Conservation (phyloP, 2,888 invertebrate species). For the Drosophila nigricruria region DNA sequence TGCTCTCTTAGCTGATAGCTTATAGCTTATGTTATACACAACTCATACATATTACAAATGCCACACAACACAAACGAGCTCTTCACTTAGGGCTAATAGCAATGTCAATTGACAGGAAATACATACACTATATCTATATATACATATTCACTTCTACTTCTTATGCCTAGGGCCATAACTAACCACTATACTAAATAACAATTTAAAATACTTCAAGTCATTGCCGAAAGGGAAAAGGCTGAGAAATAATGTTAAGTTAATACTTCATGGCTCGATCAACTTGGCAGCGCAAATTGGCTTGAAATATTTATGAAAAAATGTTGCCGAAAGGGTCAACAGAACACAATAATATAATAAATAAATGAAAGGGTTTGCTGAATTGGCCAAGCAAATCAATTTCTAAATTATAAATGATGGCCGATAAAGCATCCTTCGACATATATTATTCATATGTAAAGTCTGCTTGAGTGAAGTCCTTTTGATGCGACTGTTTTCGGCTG, state of each 20-base stretch:
- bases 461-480: not conserved
- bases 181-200: not conserved
- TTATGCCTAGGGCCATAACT: not conserved
- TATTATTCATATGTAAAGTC: not conserved
- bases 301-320: not conserved
- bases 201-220: not conserved
- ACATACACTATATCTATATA: not conserved
- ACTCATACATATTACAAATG: not conserved
- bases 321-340: not conserved
- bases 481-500: not conserved
- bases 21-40: too few species aligned
- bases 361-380: not conserved
- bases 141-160: too few species aligned
- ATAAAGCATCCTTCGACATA: not conserved
- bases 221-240: not conserved
- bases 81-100: not conserved
- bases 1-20: too few species aligned
- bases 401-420: constrained; percentile 7
- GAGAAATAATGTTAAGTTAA: not conserved
- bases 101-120: not conserved
- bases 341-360: constrained; percentile 1
- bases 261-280: not conserved
- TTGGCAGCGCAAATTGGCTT: not conserved
- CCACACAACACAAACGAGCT: not conserved
- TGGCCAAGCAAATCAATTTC: constrained; percentile 1